Evolutionary conservation across 2,888 invertebrate species (phyloP), one percentile per base, ranked within the genome.

Genomic region (Drosophila hamatofila): DNA sequence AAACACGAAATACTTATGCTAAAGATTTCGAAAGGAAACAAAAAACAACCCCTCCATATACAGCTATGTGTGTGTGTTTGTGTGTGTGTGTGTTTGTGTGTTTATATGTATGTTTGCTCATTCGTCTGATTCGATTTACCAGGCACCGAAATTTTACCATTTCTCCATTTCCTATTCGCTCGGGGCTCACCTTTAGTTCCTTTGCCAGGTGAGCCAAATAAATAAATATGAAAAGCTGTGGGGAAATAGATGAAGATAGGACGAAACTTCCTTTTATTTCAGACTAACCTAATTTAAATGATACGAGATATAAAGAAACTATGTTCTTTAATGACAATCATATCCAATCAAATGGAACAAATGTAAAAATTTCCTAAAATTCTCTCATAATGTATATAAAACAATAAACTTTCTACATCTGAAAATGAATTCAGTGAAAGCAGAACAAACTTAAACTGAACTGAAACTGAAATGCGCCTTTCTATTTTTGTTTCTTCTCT

Each of bases 111-210:
- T 68, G 70, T 59, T 58, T 54, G 14, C 59, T 39, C n/a, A 42
- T 21, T 57, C 42, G 66, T 21, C 58, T 56, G 61, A 39, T 73
- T 78, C 75, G 74, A 75, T 75, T 68, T 60, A 68, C 59, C 58
- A 48, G 61, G 56, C 39, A 51, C 59, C 37, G 57, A 73, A 63
- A 68, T 27, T 58, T 60, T 59, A 55, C 35, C 72, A 58, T 59
- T 64, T 74, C 12, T 27, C 44, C 52, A 68, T 57, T 78, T 73
- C 54, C 62, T 44, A 39, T 54, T 68, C 52, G 57, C 48, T 46
- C 21, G 16, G 35, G 55, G 12, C 63, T 63, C 68, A 64, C 75
- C 78, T 76, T 73, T 61, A 51, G 68, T 64, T 60, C 48, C 42
- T 60, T 61, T 69, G 30, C 63, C 25, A 63, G 68, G 23, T 54